Base-by-base conservation (phyloP, 2,113 vertebrate genomes). In the Hassar affinis region DNA sequence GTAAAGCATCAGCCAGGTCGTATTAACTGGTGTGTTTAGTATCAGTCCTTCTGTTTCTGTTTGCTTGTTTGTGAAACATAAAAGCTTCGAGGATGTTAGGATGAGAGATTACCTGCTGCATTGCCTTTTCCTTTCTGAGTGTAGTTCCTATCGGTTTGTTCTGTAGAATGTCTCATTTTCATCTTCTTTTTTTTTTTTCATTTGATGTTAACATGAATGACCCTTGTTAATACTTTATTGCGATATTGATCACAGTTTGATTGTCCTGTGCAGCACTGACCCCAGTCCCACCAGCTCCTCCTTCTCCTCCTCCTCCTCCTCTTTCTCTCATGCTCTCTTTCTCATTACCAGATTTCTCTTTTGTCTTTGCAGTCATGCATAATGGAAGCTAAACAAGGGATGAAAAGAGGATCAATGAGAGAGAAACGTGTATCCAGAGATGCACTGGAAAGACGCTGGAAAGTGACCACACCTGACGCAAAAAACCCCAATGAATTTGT, bases 321-420 rank as follows among this genome's bases (percentile, higher is more conserved):
- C 79, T 68, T 64, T 79, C 64, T 66, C 80, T 89, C 84, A 45
- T 56, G 78, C 81, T 52, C 78, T 85, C 80, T 75, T 42, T 83
- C 88, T 89, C 84, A 83, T 87, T 85, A 89, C 89, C 88, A 93
- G 90, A 88, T 87, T 87, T 84, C 83, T 85, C 77, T 89, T 87
- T 88, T 92, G 89, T 92, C 89, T 90, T 91, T 85, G 86, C 87
- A 90, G 88, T 83, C 81, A 87, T 91, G 92, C 92, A 87, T 85
- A 91, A 89, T 90, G 88, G 92, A 91, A 93, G 93, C 90, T 87
- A 89, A 90, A 62, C 81, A 86, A 91, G 90, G 45, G 87, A 83
- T 78, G 69, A 57, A 90, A 85, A 86, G 86, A 81, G 75, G 84
- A 78, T 84, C 56, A 87, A 91, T 90, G 89, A 88, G 91, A 88